These are phyloP conservation scores for Cherax quadricarinatus DNA, from an alignment of 1,140 invertebrate genomes.

Conservation along the genomic window DNA sequence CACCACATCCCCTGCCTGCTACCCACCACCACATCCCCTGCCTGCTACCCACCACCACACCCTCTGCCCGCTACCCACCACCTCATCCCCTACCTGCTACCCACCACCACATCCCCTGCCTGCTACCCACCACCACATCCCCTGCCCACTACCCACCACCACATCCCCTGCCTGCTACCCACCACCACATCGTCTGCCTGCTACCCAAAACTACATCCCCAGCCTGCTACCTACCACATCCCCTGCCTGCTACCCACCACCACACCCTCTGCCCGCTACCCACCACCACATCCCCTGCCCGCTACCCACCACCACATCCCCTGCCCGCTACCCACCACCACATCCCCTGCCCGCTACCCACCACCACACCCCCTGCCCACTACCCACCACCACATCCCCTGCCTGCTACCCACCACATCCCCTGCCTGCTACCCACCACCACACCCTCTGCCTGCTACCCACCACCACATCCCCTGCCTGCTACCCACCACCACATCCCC, in stretches of 20 bases:
- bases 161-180: too few species aligned
- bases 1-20: not conserved
- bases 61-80: not conserved
- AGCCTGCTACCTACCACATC: not conserved
- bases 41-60: not conserved
- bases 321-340: not conserved
- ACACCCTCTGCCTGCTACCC: not conserved
- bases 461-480: not conserved
- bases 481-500: not conserved
- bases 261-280: not conserved
- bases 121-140: too few species aligned
- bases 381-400: not conserved
- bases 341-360: slow-evolving; percentile 6
- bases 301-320: not conserved
- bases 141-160: too few species aligned
- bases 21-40: not conserved
- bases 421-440: too few species aligned
- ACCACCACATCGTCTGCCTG: too few species aligned
- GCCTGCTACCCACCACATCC: not conserved
- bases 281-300: not conserved
- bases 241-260: too few species aligned
- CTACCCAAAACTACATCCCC: too few species aligned
- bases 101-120: too few species aligned
- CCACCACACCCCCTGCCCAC: not conserved
- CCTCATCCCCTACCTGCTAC: too few species aligned